These are phyloP conservation scores for Sphaeridia pumilis DNA, from an alignment of 2,888 invertebrate species.

Conservation along the genomic window DNA sequence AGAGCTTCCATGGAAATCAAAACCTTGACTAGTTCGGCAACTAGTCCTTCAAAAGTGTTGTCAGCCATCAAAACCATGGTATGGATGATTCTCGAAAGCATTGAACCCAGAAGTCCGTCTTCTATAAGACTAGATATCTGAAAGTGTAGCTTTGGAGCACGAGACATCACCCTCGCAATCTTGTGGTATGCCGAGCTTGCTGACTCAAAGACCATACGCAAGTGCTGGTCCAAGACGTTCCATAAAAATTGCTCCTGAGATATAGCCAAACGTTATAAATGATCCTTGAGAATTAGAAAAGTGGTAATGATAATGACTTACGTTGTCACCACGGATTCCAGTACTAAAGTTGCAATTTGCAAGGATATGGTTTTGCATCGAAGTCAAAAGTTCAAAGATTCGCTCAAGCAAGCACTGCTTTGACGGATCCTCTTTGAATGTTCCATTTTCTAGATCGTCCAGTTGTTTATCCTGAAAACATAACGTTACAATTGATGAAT, in stretches of 20 bases:
- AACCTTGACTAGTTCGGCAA: slow-evolving; percentile 39
- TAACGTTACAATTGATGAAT: too few relatives aligned
- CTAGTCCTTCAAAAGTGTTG: slow-evolving; percentile 28
- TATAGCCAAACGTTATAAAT: too few relatives aligned
- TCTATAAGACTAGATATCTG: slow-evolving; percentile 43
- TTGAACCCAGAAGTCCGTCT: slow-evolving; percentile 48
- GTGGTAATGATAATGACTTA: slow-evolving; percentile 3
- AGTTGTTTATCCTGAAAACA: neutral
- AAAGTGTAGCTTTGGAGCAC: slow-evolving; percentile 16
- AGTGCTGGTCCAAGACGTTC: slow-evolving; percentile 17
- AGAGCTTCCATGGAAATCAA: slow-evolving; percentile 37
- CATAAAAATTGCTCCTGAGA: slow-evolving; percentile 15
- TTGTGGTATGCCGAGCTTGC: slow-evolving; percentile 20
- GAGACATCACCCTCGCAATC: slow-evolving; percentile 16
- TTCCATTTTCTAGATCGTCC: neutral
- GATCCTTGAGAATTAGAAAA: neutral
- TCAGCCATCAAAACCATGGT: slow-evolving; percentile 46
- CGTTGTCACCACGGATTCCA: slow-evolving; percentile 8
- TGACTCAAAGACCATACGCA: slow-evolving; percentile 11
- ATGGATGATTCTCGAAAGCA: slow-evolving; percentile 48
- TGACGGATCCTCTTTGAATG: slow-evolving; percentile 19
- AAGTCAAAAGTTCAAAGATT: slow-evolving; percentile 46
- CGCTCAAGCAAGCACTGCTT: slow-evolving; percentile 7
- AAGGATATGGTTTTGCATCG: slow-evolving; percentile 50
- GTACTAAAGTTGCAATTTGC: slow-evolving; percentile 41